These are phyloP conservation scores for Apomyelois bistriatella DNA, from an alignment of 2,888 invertebrate species.

Conservation along the genomic window DNA sequence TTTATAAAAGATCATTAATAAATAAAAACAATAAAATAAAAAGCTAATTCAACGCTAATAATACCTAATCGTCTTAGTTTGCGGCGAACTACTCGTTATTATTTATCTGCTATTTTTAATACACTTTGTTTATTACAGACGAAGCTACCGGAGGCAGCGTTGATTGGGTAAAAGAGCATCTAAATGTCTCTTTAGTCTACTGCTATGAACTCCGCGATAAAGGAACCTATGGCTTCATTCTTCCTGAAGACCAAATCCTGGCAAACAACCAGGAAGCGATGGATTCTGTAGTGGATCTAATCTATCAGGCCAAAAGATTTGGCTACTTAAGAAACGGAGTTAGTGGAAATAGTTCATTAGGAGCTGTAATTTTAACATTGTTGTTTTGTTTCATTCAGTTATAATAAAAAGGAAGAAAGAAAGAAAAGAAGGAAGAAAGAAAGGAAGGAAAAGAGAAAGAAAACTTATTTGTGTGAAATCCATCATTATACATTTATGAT, in stretches of 20 bases:
- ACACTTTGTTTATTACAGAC: conserved; percentile 75
- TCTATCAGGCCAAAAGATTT: conserved; percentile 54
- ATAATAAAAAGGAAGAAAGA: no score
- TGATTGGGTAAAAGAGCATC: conserved; percentile 87
- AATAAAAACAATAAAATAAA: no score
- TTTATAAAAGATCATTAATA: no score
- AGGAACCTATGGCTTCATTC: conserved; percentile 83
- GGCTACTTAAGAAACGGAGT: conserved; percentile 45
- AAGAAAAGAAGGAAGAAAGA: no score
- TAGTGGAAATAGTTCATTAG: conserved; percentile 12
- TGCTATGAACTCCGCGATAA: conserved; percentile 86
- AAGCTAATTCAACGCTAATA: no score
- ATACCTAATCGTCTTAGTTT: no score
- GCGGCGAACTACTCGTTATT: no score
- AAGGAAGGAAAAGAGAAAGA: no score
- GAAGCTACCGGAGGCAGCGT: conserved; percentile 83
- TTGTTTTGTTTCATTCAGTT: not conserved
- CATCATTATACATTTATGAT: no score
- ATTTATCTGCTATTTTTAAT: no score
- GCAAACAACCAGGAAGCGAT: conserved; percentile 82
- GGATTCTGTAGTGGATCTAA: conserved; percentile 58
- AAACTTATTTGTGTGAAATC: no score
- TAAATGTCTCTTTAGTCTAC: conserved; percentile 82
- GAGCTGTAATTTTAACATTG: not conserved
- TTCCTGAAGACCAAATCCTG: conserved; percentile 84